Evolutionary conservation across 2,113 vertebrate species (phyloP), one percentile per base, ranked within the genome.

Genomic region (Elgaria multicarinata): DNA sequence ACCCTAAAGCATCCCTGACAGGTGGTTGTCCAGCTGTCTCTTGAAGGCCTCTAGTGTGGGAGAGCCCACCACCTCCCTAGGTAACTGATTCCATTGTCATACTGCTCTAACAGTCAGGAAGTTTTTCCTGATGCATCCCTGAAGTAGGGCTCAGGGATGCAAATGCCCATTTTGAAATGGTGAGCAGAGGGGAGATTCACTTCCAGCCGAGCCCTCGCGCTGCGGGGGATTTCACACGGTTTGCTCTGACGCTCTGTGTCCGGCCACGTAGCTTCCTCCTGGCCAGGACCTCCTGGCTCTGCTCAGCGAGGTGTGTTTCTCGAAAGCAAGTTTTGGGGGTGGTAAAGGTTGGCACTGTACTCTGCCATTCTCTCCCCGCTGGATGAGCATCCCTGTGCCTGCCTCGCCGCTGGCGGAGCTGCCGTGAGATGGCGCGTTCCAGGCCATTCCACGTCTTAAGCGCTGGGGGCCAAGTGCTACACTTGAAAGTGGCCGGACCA

Each of bases 81-180:
- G n/a, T n/a, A n/a, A n/a, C n/a, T n/a, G n/a, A n/a, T n/a, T n/a
- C n/a, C n/a, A n/a, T n/a, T n/a, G n/a, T n/a, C n/a, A n/a, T n/a
- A n/a, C n/a, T n/a, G n/a, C n/a, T n/a, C n/a, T n/a, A n/a, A n/a
- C n/a, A n/a, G n/a, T n/a, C n/a, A n/a, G n/a, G n/a, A n/a, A n/a
- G n/a, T n/a, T n/a, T n/a, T n/a, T n/a, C n/a, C n/a, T n/a, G n/a
- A n/a, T n/a, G n/a, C n/a, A n/a, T n/a, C n/a, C n/a, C n/a, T n/a
- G n/a, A 28, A 78, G 3, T 46, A 0, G 83, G 67, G 72, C 91
- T 75, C 33, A 0, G 64, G 26, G 6, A 33, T 0, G 0, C 0
- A 0, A 28, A 84, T 67, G 3, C 50, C 58, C 2, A 58, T 0
- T 0, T 0, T 71, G 83, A 7, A 78, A 50, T 28, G 39, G 44